phyloP scores from a whole-genome alignment of 1,140 invertebrate species.

The Marisa cornuarietis region DNA sequence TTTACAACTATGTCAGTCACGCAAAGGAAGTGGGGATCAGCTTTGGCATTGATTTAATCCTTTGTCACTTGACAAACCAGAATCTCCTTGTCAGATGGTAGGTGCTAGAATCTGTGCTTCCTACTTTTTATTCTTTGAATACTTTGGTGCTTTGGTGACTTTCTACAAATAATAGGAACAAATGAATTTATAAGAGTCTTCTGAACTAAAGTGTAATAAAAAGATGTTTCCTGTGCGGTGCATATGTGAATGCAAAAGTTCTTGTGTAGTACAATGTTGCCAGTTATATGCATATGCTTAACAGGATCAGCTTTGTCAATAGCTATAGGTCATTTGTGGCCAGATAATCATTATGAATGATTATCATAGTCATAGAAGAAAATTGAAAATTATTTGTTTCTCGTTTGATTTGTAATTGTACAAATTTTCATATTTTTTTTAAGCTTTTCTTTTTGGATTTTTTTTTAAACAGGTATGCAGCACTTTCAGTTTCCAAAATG shows the following conservation, averaged over 20 bases:
- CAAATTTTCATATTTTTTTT: neutral
- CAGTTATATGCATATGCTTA: neutral
- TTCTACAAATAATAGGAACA: neutral
- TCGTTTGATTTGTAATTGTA: neutral
- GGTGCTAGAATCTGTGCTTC: neutral
- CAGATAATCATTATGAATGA: too few species aligned
- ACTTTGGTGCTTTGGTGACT: neutral
- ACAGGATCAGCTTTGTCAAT: neutral
- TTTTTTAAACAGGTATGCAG: constrained; percentile 46
- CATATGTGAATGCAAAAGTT: neutral
- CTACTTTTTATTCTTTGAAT: neutral
- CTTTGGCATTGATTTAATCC: constrained; percentile 12
- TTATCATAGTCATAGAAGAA: neutral
- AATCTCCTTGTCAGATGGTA: constrained; percentile 31
- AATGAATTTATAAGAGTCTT: neutral
- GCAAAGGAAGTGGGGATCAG: constrained; percentile 9
- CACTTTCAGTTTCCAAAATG: constrained; percentile 33
- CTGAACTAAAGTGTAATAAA: neutral
- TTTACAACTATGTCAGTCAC: constrained; percentile 25
- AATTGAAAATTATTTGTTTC: neutral
- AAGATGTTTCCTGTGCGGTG: neutral
- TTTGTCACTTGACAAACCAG: constrained; percentile 16
- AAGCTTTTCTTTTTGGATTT: neutral
- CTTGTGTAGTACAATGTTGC: neutral
- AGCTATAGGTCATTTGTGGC: neutral